phyloP scores from a whole-genome alignment of 2,888 invertebrate species.

The Smittia sp. region DNA sequence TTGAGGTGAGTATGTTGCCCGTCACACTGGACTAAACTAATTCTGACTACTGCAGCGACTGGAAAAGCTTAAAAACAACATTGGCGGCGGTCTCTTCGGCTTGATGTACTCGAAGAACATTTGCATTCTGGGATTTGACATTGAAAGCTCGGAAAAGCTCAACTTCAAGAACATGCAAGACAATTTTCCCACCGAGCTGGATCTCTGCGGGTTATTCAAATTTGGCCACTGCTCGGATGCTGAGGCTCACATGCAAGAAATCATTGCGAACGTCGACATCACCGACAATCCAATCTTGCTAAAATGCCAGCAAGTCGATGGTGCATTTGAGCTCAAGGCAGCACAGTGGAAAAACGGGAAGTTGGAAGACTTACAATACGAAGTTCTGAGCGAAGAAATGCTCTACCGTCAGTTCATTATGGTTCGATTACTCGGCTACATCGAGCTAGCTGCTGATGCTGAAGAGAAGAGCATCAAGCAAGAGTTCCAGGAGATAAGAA shows the following conservation, averaged over 20 bases:
- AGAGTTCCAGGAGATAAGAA: conserved; percentile 7
- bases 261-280: conserved; percentile 67
- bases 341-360: conserved; percentile 70
- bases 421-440: conserved; percentile 63
- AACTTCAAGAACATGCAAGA: conserved; percentile 58
- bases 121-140: conserved; percentile 66
- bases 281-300: conserved; percentile 76
- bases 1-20: conserved; percentile 59
- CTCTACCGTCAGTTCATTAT: conserved; percentile 69
- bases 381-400: conserved; percentile 62
- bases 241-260: conserved; percentile 62
- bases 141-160: conserved; percentile 59
- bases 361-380: conserved; percentile 64
- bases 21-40: background rate
- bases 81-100: conserved; percentile 69
- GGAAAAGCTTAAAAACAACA: conserved; percentile 61
- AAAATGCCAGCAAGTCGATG: conserved; percentile 56
- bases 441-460: conserved; percentile 65
- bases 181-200: conserved; percentile 72
- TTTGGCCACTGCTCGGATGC: conserved; percentile 62
- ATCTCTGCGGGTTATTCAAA: conserved; percentile 71
- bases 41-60: conserved; percentile 56
- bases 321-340: conserved; percentile 60
- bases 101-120: conserved; percentile 70
- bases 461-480: conserved; percentile 47